Conservation (phyloP, 2,888 invertebrate species). For the Steinernema hermaphroditum region DNA sequence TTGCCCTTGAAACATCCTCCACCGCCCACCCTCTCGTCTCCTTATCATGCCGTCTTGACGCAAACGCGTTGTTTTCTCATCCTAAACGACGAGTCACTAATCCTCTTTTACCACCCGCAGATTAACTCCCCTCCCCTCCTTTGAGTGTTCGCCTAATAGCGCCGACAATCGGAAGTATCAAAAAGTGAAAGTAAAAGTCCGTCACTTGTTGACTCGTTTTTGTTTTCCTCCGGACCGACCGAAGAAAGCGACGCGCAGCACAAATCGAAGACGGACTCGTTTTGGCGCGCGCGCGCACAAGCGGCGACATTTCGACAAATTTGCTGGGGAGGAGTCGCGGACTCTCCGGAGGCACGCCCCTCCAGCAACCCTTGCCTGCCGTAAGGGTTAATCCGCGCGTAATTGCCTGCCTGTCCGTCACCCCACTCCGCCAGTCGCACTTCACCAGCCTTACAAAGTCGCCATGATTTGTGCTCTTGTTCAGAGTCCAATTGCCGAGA, state of each 20-base stretch:
- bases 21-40: neutral
- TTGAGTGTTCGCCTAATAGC: too few species aligned
- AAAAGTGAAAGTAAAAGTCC: too few species aligned
- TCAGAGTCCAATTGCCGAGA: constrained; percentile 4
- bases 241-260: too few species aligned
- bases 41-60: neutral
- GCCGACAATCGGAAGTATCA: too few species aligned
- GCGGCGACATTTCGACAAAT: constrained; percentile 25
- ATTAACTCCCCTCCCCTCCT: too few species aligned
- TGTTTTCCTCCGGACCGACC: neutral
- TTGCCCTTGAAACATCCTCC: neutral
- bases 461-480: constrained; percentile 12
- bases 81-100: neutral
- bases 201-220: neutral
- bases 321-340: neutral
- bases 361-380: neutral
- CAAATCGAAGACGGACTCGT: neutral
- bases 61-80: neutral
- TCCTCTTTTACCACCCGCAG: too few species aligned
- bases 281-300: constrained; percentile 1
- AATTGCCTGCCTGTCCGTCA: constrained; percentile 2
- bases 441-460: neutral
- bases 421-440: neutral
- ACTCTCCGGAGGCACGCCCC: neutral
- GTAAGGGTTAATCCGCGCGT: constrained; percentile 21